A percentile compares a stretch with the other conserved stretches of the same genome.
phyloP scores from a whole-genome alignment of 2,797 vertebrate genomes.

The Bovichtus diacanthus region DNA sequence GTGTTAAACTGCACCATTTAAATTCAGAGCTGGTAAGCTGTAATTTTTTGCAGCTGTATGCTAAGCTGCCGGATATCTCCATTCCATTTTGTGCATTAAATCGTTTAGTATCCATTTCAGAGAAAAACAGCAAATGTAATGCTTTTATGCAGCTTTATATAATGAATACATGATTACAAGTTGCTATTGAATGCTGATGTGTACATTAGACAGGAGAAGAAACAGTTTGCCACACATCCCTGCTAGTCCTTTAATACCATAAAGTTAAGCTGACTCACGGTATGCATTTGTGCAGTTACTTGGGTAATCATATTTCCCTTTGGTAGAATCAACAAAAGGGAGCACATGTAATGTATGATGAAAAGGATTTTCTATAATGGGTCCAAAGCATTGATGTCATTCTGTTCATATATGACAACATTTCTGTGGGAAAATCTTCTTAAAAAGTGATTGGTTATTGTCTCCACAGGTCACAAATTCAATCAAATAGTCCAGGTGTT shows the following conservation, averaged over 20 bases:
- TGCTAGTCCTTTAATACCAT: conserved; percentile 31
- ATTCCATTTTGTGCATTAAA: conserved; percentile 45
- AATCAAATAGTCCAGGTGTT: conserved; percentile 43
- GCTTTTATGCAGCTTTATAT: conserved; percentile 38
- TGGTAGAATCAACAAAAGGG: conserved; percentile 15
- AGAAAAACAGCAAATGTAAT: conserved; percentile 22
- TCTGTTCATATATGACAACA: conserved; percentile 14
- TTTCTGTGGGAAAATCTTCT: conserved; percentile 9
- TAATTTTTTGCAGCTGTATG: conserved; percentile 40
- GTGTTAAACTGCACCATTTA: conserved; percentile 35
- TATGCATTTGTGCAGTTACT: conserved; percentile 23
- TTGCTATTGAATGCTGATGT: conserved; percentile 29
- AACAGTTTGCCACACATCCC: conserved; percentile 19
- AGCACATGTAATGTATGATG: background rate
- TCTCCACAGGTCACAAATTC: conserved; percentile 45
- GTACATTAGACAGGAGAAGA: conserved; percentile 43
- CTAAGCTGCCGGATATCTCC: conserved; percentile 51
- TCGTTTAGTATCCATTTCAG: conserved; percentile 32
- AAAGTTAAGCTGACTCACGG: conserved; percentile 38
- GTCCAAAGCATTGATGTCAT: background rate
- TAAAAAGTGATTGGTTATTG: conserved; percentile 34
- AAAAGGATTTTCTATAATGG: conserved; percentile 19
- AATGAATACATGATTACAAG: conserved; percentile 42
- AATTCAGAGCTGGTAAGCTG: conserved; percentile 39
- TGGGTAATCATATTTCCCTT: conserved; percentile 39